phyloP scores from a whole-genome alignment of 2,113 vertebrate species.

The Haemorhous mexicanus region DNA sequence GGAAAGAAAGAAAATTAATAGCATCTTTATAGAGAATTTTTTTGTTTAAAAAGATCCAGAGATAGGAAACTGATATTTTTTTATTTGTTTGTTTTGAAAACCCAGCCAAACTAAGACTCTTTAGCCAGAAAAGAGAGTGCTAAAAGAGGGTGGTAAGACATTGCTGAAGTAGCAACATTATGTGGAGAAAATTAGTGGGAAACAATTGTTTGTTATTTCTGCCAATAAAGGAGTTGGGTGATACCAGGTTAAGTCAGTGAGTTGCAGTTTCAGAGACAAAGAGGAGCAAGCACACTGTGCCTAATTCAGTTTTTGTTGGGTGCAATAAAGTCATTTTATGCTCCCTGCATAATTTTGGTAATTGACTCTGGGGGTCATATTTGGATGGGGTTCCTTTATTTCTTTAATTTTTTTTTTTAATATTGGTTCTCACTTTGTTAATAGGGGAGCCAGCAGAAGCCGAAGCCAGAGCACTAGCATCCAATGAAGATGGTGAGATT shows the following conservation, averaged over 20 bases:
- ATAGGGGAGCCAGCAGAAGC: slow-evolving; percentile 92
- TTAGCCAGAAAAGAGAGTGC: neutral
- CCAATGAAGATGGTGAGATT: slow-evolving; percentile 93
- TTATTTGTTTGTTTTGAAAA: neutral
- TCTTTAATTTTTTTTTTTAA: neutral
- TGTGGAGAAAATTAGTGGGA: neutral
- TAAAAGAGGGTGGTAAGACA: neutral
- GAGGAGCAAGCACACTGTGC: neutral
- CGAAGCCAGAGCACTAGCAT: slow-evolving; percentile 85
- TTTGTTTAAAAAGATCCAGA: neutral
- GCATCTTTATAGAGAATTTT: neutral
- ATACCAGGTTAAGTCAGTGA: neutral
- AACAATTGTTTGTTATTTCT: neutral
- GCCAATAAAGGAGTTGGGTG: neutral
- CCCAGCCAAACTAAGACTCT: neutral
- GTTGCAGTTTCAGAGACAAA: neutral
- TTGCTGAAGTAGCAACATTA: neutral
- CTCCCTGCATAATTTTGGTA: neutral
- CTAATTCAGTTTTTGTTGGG: neutral
- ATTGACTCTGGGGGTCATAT: neutral
- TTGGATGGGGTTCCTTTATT: neutral
- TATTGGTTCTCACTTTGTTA: neutral
- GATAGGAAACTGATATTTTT: neutral
- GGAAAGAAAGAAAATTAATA: neutral
- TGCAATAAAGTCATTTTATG: neutral